A percentile compares a stretch with the other conserved stretches of the same genome.
Conservation (phyloP, 2,113 vertebrate species). For the Atractosteus spatula region DNA sequence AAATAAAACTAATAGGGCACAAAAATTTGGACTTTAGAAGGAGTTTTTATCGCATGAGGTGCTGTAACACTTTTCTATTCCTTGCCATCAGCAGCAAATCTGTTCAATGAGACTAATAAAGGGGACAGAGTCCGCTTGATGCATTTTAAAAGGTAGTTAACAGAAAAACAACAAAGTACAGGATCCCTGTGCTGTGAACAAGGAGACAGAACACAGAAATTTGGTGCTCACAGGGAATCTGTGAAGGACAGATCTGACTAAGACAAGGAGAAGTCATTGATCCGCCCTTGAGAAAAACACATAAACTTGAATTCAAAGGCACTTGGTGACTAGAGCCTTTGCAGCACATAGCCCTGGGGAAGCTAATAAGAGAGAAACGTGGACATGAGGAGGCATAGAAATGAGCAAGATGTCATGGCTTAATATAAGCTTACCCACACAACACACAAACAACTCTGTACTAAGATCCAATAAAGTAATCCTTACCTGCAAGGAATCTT, state of each 20-base stretch:
- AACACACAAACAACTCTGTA: not conserved
- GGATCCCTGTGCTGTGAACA: no score
- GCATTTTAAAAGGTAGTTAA: no score
- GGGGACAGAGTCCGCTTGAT: no score
- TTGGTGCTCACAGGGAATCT: not conserved
- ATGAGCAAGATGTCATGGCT: not conserved
- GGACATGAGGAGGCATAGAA: conserved; percentile 15
- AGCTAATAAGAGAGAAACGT: conserved; percentile 5
- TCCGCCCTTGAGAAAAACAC: conserved; percentile 8
- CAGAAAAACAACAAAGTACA: no score
- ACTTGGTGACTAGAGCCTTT: conserved; percentile 21
- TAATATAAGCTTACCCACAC: no score
- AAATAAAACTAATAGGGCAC: no score
- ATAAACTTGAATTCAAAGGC: conserved; percentile 10
- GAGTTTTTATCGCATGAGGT: no score
- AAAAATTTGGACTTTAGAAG: no score
- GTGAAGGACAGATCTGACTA: not conserved
- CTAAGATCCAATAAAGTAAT: conserved; percentile 1
- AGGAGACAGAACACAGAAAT: no score
- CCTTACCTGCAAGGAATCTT: conserved; percentile 52
- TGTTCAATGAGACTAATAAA: no score
- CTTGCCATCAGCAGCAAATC: no score
- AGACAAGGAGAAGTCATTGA: conserved; percentile 10
- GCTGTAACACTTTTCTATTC: no score
- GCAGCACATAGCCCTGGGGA: not conserved